phyloP scores from a whole-genome alignment of 2,888 invertebrate species.

The Eupithecia centaureata region DNA sequence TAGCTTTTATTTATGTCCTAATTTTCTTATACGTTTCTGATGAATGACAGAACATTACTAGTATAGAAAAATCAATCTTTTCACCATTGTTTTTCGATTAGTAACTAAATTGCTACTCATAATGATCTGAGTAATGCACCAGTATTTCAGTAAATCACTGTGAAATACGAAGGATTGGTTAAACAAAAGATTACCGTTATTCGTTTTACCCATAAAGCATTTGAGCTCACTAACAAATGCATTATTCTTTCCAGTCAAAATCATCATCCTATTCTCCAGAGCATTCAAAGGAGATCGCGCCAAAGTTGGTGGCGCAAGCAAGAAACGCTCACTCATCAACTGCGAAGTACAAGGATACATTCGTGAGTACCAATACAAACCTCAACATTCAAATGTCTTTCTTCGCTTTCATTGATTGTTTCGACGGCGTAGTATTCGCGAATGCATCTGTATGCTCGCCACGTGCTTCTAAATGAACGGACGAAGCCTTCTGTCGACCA shows the following conservation, averaged over 20 bases:
- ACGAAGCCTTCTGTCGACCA: conserved; percentile 73
- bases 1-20: not conserved
- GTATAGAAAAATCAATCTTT: not conserved
- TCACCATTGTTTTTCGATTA: not conserved
- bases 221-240: conserved; percentile 3
- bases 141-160: not conserved
- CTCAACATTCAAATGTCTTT: conserved; percentile 48
- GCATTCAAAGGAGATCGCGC: conserved; percentile 58
- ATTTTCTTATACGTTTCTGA: not conserved
- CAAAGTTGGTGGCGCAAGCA: conserved; percentile 58
- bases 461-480: conserved; percentile 81
- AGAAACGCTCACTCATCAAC: conserved; percentile 58
- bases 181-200: conserved; percentile 4
- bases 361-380: conserved; percentile 63
- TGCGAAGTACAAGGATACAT: conserved; percentile 66
- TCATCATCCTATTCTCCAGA: conserved; percentile 56
- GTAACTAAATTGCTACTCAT: not conserved
- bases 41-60: not conserved
- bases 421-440: conserved; percentile 62
- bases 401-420: conserved; percentile 74
- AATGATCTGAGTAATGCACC: not conserved
- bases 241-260: conserved; percentile 63
- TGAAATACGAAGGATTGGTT: not conserved
- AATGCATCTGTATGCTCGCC: conserved; percentile 77
- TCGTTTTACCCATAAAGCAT: not conserved